Percentiles rank a stretch among this genome's conserved stretches.
phyloP scores from a whole-genome alignment of 2,888 invertebrate genomes.

The Amphipyra berbera region DNA sequence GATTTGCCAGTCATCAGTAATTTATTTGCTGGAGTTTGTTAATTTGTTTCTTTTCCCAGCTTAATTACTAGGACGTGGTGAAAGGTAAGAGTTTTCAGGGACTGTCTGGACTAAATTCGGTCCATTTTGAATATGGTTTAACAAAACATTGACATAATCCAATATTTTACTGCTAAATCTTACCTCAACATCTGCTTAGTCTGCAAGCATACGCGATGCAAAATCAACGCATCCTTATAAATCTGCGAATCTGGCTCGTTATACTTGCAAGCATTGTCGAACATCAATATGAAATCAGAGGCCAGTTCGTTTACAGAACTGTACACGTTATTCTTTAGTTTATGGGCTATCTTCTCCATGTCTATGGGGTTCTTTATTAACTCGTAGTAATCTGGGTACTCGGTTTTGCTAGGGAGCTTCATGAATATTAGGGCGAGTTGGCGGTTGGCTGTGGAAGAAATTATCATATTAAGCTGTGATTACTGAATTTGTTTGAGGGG shows the following conservation, averaged over 20 bases:
- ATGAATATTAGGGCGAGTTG: conserved; percentile 98
- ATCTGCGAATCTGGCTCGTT: conserved; percentile 99
- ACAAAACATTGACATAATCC: background rate
- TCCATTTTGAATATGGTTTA: background rate
- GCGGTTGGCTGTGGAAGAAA: conserved; percentile 91
- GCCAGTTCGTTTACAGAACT: conserved; percentile 96
- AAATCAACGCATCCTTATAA: conserved; percentile 98
- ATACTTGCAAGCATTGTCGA: conserved; percentile 98
- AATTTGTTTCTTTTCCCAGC: too few species aligned
- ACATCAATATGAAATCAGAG: conserved; percentile 97
- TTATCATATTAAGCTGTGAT: background rate
- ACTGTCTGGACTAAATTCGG: too few species aligned
- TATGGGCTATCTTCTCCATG: conserved; percentile 97
- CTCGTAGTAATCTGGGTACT: conserved; percentile 99
- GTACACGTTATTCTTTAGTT: conserved; percentile 94
- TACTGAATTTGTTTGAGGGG: too few species aligned
- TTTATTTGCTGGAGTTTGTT: too few species aligned
- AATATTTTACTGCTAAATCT: too few species aligned
- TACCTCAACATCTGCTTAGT: conserved; percentile 96
- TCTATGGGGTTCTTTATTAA: conserved; percentile 99
- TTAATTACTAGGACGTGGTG: too few species aligned
- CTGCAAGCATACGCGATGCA: conserved; percentile 97
- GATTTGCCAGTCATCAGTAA: too few species aligned
- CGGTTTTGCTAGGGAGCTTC: conserved; percentile 97
- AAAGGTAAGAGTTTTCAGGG: too few species aligned